Conservation (phyloP, 2,888 invertebrate genomes). For the Orthosia incerta region DNA sequence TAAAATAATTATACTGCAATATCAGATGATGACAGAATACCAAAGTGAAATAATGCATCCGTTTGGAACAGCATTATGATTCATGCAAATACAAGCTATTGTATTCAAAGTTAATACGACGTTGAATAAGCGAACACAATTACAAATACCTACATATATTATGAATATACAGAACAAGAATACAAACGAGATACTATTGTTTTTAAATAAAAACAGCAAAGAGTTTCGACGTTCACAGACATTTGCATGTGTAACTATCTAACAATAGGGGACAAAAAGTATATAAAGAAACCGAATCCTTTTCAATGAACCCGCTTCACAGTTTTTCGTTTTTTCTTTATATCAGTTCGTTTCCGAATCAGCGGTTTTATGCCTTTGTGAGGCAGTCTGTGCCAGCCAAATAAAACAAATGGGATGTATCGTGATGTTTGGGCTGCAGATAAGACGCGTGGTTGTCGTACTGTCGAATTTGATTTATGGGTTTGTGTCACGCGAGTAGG, state of each 20-base stretch:
- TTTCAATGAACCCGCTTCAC: conserved; percentile 46
- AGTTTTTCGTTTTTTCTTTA: conserved; percentile 19
- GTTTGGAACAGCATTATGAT: neutral
- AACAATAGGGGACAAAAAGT: conserved; percentile 43
- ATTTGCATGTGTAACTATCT: conserved; percentile 34
- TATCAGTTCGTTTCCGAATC: conserved; percentile 41
- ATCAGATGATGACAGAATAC: neutral
- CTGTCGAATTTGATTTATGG: conserved; percentile 26
- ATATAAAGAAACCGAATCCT: conserved; percentile 24
- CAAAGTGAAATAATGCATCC: neutral
- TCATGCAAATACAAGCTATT: neutral
- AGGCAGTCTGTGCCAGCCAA: conserved; percentile 16
- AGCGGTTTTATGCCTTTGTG: conserved; percentile 45
- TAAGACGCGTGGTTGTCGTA: conserved; percentile 20
- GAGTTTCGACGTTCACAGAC: conserved; percentile 11
- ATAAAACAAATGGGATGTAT: conserved; percentile 55
- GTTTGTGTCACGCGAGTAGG: conserved; percentile 11
- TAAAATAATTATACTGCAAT: neutral
- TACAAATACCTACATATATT: neutral
- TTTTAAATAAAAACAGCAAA: conserved; percentile 19
- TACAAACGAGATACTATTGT: conserved; percentile 19
- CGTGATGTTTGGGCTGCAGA: conserved; percentile 33
- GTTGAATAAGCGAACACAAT: neutral
- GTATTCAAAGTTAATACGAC: neutral
- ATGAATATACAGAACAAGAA: neutral